Base-by-base conservation (phyloP, 2,113 vertebrate species). In the Mormyrus iriodes region DNA sequence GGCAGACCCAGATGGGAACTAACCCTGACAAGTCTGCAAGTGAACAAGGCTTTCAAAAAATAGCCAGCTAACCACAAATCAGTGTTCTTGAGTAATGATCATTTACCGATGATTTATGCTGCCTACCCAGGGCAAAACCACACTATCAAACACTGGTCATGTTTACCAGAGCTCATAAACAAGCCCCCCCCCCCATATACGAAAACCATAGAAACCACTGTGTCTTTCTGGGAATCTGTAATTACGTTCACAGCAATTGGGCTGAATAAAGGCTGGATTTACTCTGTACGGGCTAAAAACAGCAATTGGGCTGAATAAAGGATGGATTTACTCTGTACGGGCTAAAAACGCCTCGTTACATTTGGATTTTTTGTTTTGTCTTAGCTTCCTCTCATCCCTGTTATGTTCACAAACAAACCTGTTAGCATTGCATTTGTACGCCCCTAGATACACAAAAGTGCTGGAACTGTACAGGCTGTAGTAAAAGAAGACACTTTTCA, bases 191-290 rank as follows among this genome's bases (percentile, higher is more conserved):
- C 46, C 61, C 61, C 61, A 65, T 65, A 91, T 73, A 88, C 85
- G 85, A 91, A 89, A 88, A 88, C 92, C 92, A 92, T 73, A 88
- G 90, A 92, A 93, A 24, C 3, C 61, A 79, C 3, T 1, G 42
- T 90, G 92, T 88, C 91, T 87, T 48, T 84, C 39, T 27, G 24
- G 46, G 44, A 84, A 65, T 65, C 44, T 48, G 24, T 52, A 86
- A 52, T 52, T n/a, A 86, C 24, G 35, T 76, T 58, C 51, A 53
- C 90, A 46, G 8, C 65, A 88, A 51, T 52, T 87, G 79, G 58
- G 27, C 85, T 85, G 39, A 86, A 84, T 89, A 89, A 90, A n/a
- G 2, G 15, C 39, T 58, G 42, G 88, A 88, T 93, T 85, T 91
- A 88, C 92, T 52, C 4, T 88, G 24, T 7, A n/a, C n/a, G n/a